These are phyloP conservation scores for Cryptophagus acutangulus DNA, from an alignment of 2,888 invertebrate species.

Conservation along the genomic window DNA sequence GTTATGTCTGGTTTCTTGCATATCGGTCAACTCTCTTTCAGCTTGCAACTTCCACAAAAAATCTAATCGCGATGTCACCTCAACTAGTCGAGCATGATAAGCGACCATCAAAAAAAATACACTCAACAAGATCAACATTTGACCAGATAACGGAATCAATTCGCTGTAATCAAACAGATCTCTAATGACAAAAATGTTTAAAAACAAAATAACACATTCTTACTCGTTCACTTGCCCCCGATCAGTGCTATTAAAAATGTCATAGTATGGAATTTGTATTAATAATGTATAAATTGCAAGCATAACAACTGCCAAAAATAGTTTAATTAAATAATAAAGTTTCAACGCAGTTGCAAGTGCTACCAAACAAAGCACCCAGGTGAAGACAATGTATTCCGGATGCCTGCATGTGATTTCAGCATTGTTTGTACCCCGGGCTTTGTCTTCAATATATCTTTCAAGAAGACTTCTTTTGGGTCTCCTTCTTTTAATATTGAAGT, in stretches of 20 bases:
- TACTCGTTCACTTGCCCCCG: too few species aligned
- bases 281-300: slow-evolving; percentile 68
- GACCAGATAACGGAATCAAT: slow-evolving; percentile 64
- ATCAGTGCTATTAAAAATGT: slow-evolving; percentile 30
- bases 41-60: slow-evolving; percentile 98
- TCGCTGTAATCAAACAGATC: slow-evolving; percentile 17
- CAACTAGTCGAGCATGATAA: slow-evolving; percentile 86
- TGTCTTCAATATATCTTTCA: too few species aligned
- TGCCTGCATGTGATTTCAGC: slow-evolving; percentile 36
- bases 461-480: not conserved
- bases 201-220: slow-evolving; percentile 17
- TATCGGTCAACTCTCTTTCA: slow-evolving; percentile 85
- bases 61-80: slow-evolving; percentile 89
- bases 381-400: slow-evolving; percentile 88
- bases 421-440: not conserved
- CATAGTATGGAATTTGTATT: slow-evolving; percentile 51
- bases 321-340: slow-evolving; percentile 82
- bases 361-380: slow-evolving; percentile 88
- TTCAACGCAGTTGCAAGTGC: slow-evolving; percentile 89
- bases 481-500: not conserved
- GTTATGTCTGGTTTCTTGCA: slow-evolving; percentile 88
- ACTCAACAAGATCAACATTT: slow-evolving; percentile 74
- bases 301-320: slow-evolving; percentile 70
- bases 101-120: slow-evolving; percentile 84
- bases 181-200: slow-evolving; percentile 5